Percentiles rank a stretch among this genome's conserved stretches.
These are phyloP conservation scores for Pelecanoides urinatrix DNA, from an alignment of 2,113 vertebrate genomes.

Conservation along the genomic window DNA sequence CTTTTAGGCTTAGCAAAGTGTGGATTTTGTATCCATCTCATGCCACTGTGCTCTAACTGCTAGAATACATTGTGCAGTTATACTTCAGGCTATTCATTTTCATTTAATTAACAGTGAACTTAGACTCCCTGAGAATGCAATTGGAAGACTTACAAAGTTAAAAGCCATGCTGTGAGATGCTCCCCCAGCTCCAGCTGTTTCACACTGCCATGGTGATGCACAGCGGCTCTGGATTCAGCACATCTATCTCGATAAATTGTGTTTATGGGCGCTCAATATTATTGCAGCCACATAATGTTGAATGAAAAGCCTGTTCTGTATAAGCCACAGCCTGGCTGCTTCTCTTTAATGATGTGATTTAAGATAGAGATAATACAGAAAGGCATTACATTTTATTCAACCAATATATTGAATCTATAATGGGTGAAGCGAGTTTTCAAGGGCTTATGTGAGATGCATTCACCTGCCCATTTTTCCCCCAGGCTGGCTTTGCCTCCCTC, in stretches of 20 bases:
- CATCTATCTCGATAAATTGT: neutral
- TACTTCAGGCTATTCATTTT: neutral
- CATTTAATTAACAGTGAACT: neutral
- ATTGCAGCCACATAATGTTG: fast-evolving
- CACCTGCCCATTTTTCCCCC: neutral
- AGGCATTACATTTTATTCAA: neutral
- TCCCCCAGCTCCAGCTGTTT: neutral
- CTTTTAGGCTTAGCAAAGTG: neutral
- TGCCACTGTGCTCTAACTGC: neutral
- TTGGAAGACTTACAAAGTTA: neutral
- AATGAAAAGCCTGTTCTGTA: neutral
- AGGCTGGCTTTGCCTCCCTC: neutral
- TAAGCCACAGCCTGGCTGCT: neutral
- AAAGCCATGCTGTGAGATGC: fast-evolving
- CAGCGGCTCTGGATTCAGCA: neutral
- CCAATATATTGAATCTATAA: neutral
- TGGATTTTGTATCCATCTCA: neutral
- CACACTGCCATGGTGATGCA: neutral
- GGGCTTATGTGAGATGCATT: neutral
- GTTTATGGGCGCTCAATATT: neutral
- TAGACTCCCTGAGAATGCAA: neutral
- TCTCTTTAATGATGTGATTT: neutral
- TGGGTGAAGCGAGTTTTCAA: fast-evolving
- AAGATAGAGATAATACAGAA: neutral
- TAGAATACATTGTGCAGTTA: neutral